Base-by-base conservation (phyloP, 2,113 vertebrate species). In the Prolemur simus region DNA sequence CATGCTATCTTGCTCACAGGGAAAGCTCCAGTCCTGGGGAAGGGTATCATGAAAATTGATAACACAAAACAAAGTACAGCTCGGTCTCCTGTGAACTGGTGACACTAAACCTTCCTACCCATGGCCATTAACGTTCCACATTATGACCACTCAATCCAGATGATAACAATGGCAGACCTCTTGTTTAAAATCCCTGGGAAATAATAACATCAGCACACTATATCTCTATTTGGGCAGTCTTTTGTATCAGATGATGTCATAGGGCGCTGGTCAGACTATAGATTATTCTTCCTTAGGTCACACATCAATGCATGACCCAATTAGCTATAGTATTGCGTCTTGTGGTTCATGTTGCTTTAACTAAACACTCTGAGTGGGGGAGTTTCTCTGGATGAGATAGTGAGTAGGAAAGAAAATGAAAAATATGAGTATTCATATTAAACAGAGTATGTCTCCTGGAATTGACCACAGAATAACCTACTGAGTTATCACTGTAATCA, bases 81-180 rank as follows among this genome's bases (percentile, higher is more conserved):
- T 86, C 21, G 47, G 27, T 73, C 29, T 71, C 47, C 3, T 8
- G 34, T 37, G 49, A 78, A 32, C 23, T 80, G n/a, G 58, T 42
- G 64, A 89, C 17, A 7, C 39, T 63, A 64, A 76, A 23, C 23
- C 8, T 47, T 87, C 45, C 63, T 78, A 52, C 10, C 15, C 69
- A n/a, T 0, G 2, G 2, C 20, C 25, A 32, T 23, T 49, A 66
- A 15, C 25, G 4, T 34, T n/a, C 17, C n/a, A 54, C 37, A n/a
- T 29, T 11, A 73, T 34, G 52, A 69, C 27, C 18, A 42, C 58
- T 64, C 7, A 76, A 37, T 63, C 89, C 20, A 60, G 27, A 23
- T 3, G 12, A 47, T 37, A 78, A 42, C 4, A 68, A 7, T 42
- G 18, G 25, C n/a, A 27, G 49, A 13, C 37, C 82, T 90, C 39